These are phyloP conservation scores for Chaetops frenatus DNA, from an alignment of 2,113 vertebrate genomes.

Conservation along the genomic window DNA sequence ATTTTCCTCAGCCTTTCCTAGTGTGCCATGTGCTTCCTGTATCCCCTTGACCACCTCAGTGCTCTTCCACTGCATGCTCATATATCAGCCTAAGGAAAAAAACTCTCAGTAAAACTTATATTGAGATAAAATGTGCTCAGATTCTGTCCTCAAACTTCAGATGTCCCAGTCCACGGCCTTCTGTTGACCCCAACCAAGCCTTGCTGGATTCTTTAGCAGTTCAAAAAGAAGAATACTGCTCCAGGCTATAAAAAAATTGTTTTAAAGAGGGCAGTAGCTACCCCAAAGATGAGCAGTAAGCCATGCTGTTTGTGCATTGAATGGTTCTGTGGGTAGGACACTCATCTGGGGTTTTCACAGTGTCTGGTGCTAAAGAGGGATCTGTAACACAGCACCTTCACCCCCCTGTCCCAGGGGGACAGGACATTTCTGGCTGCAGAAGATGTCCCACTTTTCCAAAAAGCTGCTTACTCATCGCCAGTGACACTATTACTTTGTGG, in stretches of 20 bases:
- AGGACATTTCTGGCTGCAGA: not conserved
- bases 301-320: not conserved
- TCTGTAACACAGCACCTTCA: not conserved
- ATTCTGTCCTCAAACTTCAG: not conserved
- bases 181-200: not conserved
- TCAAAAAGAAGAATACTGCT: conserved; percentile 1
- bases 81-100: not conserved
- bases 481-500: not conserved
- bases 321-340: not conserved
- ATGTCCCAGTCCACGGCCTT: not conserved
- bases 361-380: not conserved
- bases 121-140: not conserved
- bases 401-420: not conserved
- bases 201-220: not conserved
- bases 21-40: not conserved
- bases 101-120: not conserved
- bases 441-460: not conserved
- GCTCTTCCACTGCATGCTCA: not conserved
- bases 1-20: not conserved
- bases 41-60: not conserved
- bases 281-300: not conserved
- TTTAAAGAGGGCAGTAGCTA: not conserved
- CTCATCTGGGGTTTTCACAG: not conserved
- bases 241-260: not conserved
- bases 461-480: not conserved